Base-by-base conservation (phyloP, 2,797 vertebrate species). In the Smutsia temminckii region DNA sequence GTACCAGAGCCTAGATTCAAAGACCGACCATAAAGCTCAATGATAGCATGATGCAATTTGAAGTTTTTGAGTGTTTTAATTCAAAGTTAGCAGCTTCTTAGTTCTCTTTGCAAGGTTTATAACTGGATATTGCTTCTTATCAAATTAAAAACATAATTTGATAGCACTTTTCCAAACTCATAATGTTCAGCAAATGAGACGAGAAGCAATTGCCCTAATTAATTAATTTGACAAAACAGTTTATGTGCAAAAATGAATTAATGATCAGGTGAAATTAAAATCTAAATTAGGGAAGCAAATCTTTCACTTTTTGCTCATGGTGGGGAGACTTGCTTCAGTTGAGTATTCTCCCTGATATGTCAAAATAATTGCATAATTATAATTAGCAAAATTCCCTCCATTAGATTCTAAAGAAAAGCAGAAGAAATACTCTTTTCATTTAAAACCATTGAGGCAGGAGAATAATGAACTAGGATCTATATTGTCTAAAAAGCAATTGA, bases 211-310 rank as follows among this genome's bases (percentile, higher is more conserved):
- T 92, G 74, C 72, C 83, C 96, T 92, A 93, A 97, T 96, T 95
- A 97, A 96, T 96, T 96, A 96, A 95, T 96, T 89, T 96, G 90
- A 95, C 72, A 97, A 97, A 97, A 69, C 12, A 88, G 23, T 85
- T 91, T 95, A 83, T 89, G 25, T 93, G 80, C 93, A 71, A 92
- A 93, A 95, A 93, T 88, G 84, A 94, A 94, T 83, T 91, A 85
- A 86, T 87, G 81, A 90, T 92, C 40, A 92, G 79, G 29, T 84
- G 85, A 92, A 97, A 96, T 96, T 95, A 97, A 97, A 97, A 93
- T 87, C 55, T 96, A 96, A 96, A 92, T 68, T 90, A 92, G 49
- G 75, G 71, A 85, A 88, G 18, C 13, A 77, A n/a, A 90, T 84
- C 53, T 94, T 93, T 57, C 69, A 87, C 64, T 83, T 95, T 92